phyloP scores from a whole-genome alignment of 2,888 invertebrate species.

The Ditylenchus weischeri region DNA sequence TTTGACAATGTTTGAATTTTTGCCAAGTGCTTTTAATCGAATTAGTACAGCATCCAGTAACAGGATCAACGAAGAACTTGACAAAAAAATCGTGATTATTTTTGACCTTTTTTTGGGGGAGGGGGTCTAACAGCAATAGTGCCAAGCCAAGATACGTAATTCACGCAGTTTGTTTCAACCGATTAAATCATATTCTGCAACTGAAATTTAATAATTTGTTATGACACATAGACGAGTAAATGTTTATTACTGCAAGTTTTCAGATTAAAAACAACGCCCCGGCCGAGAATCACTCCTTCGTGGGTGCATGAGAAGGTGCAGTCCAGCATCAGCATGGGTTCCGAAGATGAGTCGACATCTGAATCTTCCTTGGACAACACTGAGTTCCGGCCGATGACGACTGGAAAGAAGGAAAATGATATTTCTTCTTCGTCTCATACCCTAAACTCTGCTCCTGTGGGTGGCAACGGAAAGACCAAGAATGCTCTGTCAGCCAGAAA shows the following conservation, averaged over 20 bases:
- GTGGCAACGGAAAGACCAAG: background rate
- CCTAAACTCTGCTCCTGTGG: background rate
- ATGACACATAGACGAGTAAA: too few species aligned
- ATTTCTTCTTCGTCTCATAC: constrained; percentile 10
- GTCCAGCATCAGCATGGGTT: constrained; percentile 53
- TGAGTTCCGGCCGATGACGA: constrained; percentile 33
- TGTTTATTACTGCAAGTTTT: constrained; percentile 10
- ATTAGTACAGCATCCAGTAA: too few species aligned
- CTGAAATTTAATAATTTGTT: too few species aligned
- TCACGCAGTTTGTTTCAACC: too few species aligned
- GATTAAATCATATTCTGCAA: too few species aligned
- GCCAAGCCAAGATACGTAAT: too few species aligned
- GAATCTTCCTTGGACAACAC: constrained; percentile 35
- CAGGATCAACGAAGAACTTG: too few species aligned
- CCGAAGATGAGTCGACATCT: constrained; percentile 36
- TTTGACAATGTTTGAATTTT: too few species aligned
- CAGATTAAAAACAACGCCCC: constrained; percentile 51
- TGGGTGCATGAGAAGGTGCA: constrained; percentile 58
- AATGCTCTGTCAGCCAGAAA: background rate
- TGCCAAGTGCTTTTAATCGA: too few species aligned
- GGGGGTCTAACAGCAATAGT: too few species aligned
- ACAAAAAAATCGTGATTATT: too few species aligned
- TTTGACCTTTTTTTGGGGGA: too few species aligned
- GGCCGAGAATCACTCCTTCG: constrained; percentile 54
- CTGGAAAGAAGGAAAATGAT: background rate